These are phyloP conservation scores for Automeris io DNA, from an alignment of 2,888 invertebrate genomes.

Conservation along the genomic window DNA sequence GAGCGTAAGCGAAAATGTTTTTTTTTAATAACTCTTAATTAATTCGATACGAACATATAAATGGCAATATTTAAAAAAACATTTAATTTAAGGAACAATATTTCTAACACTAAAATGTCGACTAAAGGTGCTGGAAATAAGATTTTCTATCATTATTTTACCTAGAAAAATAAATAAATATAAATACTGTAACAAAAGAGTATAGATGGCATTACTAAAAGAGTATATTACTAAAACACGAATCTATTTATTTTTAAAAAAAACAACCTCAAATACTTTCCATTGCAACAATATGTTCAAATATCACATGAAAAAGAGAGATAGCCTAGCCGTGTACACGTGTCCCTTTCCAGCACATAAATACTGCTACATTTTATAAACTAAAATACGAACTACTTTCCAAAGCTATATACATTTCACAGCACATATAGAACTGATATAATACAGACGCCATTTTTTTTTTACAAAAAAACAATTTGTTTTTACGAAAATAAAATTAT, in stretches of 20 bases:
- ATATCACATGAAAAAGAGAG: not conserved
- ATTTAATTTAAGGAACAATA: not conserved
- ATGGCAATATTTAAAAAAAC: not conserved
- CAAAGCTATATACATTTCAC: slow-evolving; percentile 35
- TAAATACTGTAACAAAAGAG: no score
- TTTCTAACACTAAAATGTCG: not conserved
- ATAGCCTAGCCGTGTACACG: not conserved
- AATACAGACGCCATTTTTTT: slow-evolving; percentile 33
- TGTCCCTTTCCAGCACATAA: not conserved
- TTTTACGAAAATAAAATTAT: not conserved
- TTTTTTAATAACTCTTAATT: no score
- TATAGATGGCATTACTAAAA: no score
- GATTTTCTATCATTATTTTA: no score
- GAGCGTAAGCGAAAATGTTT: not conserved
- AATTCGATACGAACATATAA: no score
- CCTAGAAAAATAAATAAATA: no score
- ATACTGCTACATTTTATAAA: slow-evolving; percentile 6
- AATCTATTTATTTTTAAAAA: no score
- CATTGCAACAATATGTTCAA: no score
- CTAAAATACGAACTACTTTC: slow-evolving; percentile 26
- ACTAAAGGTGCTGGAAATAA: not conserved
- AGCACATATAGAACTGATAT: slow-evolving; percentile 45
- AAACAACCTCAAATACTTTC: no score
- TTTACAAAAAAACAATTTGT: not conserved
- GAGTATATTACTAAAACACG: no score